Evolutionary conservation across 2,113 vertebrate species (phyloP).

Genomic region (Bubo blakistoni): DNA sequence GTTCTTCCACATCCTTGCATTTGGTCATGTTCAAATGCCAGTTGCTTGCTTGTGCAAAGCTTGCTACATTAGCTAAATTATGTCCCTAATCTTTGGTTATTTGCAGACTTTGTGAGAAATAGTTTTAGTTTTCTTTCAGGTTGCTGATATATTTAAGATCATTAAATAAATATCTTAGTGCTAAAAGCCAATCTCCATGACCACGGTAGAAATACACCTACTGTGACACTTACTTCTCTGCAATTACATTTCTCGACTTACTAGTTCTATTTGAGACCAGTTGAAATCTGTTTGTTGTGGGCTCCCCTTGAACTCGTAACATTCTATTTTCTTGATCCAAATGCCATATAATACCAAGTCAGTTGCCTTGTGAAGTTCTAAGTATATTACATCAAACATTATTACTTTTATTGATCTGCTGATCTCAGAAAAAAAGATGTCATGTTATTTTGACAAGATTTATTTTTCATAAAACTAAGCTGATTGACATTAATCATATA

Average conservation of each 20-base stretch:
- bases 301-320: not conserved
- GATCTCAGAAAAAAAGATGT: not conserved
- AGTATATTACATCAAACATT: not conserved
- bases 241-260: not conserved
- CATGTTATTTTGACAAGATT: not conserved
- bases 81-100: not conserved
- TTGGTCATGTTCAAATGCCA: not conserved
- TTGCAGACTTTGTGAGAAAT: not conserved
- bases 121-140: not conserved
- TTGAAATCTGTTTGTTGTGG: not conserved
- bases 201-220: not conserved
- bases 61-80: not conserved
- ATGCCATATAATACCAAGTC: not conserved
- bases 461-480: not conserved
- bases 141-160: not conserved
- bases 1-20: not conserved
- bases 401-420: constrained; percentile 10
- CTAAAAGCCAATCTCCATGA: not conserved
- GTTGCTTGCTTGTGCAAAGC: not conserved
- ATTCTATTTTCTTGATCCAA: not conserved
- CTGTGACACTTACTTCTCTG: not conserved
- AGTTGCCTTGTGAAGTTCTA: not conserved
- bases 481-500: not conserved
- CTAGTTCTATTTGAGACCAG: not conserved
- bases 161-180: not conserved